Base-by-base conservation (phyloP, 2,888 invertebrate species). In the Dicyrtoma fusca region DNA sequence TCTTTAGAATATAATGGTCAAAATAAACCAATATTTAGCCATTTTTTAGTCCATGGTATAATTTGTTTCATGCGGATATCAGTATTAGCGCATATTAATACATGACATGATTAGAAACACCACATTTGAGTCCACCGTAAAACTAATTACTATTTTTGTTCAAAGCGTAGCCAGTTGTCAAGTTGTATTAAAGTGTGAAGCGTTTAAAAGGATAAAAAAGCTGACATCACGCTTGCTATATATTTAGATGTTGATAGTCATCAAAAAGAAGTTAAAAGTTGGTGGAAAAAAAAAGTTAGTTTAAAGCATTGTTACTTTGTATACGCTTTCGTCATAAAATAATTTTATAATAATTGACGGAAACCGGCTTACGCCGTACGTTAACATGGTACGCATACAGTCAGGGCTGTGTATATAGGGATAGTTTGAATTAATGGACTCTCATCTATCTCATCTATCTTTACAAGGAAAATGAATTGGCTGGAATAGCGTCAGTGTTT, bases 201-300 rank as follows among this genome's bases (percentile, higher is more conserved):
- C 14, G 19, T 55, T 23, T 14, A 21, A 55, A 23, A 23, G 8
- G 55, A 21, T 23, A 59, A 53, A 59, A 59, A 59, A 59, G 59
- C 59, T 59, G 59, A 59, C 59, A 34, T 59, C 59, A 59, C 59
- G 25, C 26, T 59, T 26, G 25, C 59, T 34, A 34, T 8, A 34
- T 34, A 59, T 34, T 26, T 59, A 59, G 26, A 25, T 57, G 57
- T 57, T 25, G 55, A 59, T 8, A 59, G 59, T 13, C 26, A 25
- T 26, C 13, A 2, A 59, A 26, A 59, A 26, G 34, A 59, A 59
- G 26, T n/a, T n/a, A 53, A 53, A 53, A 26, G 14, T 55, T n/a
- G 26, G 21, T n/a, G 59, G 59, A 34, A 34, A 34, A 34, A 34
- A 34, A 34, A 34, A 34, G 34, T 5, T 8, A 34, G 34, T 26